Evolutionary conservation across 2,888 invertebrate genomes (phyloP).

Genomic region (Xanthorhoe spadicearia): DNA sequence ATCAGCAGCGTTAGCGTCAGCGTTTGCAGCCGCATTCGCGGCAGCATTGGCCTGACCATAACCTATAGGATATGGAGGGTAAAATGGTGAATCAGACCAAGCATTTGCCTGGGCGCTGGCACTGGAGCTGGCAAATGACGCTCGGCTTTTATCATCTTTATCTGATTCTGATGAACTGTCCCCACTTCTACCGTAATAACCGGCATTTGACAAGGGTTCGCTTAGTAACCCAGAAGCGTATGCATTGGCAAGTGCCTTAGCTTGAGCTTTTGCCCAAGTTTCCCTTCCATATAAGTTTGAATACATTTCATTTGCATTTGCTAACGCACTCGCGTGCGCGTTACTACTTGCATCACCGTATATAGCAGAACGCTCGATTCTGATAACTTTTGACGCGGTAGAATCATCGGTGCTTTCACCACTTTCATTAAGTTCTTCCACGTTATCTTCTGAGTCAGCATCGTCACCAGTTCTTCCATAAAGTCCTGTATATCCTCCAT

Average conservation of each 20-base stretch:
- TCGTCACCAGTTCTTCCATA: conserved; percentile 2
- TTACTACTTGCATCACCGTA: not conserved
- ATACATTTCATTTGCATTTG: conserved; percentile 8
- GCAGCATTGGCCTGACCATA: conserved; percentile 6
- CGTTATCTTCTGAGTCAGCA: conserved; percentile 1
- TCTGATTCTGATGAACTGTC: not conserved
- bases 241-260: conserved; percentile 27
- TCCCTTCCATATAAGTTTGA: conserved; percentile 16
- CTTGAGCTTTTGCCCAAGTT: conserved; percentile 32
- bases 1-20: conserved; percentile 14
- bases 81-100: not conserved
- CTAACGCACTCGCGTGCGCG: conserved; percentile 5
- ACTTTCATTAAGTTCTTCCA: not conserved
- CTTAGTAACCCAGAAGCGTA: not conserved
- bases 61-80: too few species aligned
- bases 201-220: not conserved
- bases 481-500: conserved; percentile 1
- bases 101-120: not conserved
- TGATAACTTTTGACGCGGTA: not conserved
- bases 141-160: not conserved
- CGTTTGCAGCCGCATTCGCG: conserved; percentile 11
- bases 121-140: not conserved
- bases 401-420: not conserved
- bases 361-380: not conserved
- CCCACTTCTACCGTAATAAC: not conserved